A percentile compares a stretch with the other conserved stretches of the same genome.
These are phyloP conservation scores for Piscicola geometra DNA, from an alignment of 2,888 invertebrate species.

Conservation along the genomic window DNA sequence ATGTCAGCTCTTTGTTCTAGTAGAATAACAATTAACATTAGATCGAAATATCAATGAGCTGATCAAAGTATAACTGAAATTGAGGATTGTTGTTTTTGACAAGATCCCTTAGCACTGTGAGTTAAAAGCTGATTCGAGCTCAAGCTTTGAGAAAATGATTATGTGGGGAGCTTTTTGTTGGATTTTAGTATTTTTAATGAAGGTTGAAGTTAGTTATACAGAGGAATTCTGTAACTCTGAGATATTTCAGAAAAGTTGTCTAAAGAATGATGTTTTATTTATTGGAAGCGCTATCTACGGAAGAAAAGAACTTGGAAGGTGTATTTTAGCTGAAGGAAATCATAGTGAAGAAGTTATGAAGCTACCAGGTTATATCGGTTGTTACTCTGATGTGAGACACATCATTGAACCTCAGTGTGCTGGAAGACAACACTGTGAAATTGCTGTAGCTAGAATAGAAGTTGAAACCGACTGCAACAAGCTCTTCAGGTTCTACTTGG, in stretches of 20 bases:
- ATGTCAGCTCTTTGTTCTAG: too few relatives aligned
- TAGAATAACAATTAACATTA: too few relatives aligned
- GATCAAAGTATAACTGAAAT: too few relatives aligned
- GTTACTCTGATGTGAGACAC: conserved; percentile 23
- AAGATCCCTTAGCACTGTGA: too few relatives aligned
- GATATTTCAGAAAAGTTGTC: conserved; percentile 18
- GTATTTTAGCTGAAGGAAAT: background rate
- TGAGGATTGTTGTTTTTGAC: too few relatives aligned
- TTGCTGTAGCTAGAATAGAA: conserved; percentile 8
- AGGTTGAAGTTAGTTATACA: background rate
- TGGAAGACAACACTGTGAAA: conserved; percentile 10
- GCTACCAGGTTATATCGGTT: conserved; percentile 12
- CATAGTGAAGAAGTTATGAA: background rate
- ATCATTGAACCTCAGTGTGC: conserved; percentile 24
- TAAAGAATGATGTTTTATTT: background rate
- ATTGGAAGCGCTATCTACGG: conserved; percentile 3
- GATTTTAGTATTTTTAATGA: too few relatives aligned
- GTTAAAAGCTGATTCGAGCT: too few relatives aligned
- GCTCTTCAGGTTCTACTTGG: background rate
- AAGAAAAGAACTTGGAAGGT: background rate
- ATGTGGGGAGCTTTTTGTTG: too few relatives aligned
- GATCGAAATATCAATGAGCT: too few relatives aligned
- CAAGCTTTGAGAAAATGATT: too few relatives aligned
- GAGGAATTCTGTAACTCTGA: conserved; percentile 24
- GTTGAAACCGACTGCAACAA: background rate